Base-by-base conservation (phyloP, 2,113 vertebrate genomes). In the Lophura nycthemera region DNA sequence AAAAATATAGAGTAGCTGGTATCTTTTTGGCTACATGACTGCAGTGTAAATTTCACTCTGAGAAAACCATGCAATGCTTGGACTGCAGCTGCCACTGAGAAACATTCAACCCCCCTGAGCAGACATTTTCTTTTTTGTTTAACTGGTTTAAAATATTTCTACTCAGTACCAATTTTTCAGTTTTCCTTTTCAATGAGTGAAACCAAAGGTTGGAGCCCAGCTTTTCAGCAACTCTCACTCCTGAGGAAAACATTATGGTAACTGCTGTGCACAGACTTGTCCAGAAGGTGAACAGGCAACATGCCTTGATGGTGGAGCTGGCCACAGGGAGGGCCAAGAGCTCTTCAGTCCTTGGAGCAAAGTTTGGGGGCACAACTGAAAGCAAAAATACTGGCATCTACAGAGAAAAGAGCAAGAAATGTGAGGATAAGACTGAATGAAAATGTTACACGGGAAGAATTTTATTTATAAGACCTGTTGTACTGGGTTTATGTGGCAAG, bases 231-330 rank as follows among this genome's bases (percentile, higher is more conserved):
- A 43, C 30, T 72, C 10, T 78, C 61, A 59, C 24, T 52, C 76
- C 45, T 38, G 11, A 84, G 0, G 1, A 91, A 96, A 92, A 90
- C 5, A 12, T 83, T 24, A 40, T 66, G 77, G 73, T 11, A 1
- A 61, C 48, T 86, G 85, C 75, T 88, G 83, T 6, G 1, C 2
- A 7, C 47, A 67, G 91, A 85, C 86, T 90, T 92, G 34, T 88
- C 95, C 92, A 88, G 86, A 90, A 72, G 88, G 88, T 93, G 92
- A 91, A 95, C 88, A 92, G 48, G 88, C 91, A 94, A 76, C 90
- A 79, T 88, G 83, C 91, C 95, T 95, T 91, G 88, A 95, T 94
- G 95, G 83, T 86, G 86, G 88, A 96, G 94, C 94, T 94, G 90
- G 95, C 86, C 73, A 10, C 90, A 88, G 74, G 95, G 91, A 96